Evolutionary conservation across 2,888 invertebrate genomes (phyloP).

Genomic region (Eupeodes latifasciatus): DNA sequence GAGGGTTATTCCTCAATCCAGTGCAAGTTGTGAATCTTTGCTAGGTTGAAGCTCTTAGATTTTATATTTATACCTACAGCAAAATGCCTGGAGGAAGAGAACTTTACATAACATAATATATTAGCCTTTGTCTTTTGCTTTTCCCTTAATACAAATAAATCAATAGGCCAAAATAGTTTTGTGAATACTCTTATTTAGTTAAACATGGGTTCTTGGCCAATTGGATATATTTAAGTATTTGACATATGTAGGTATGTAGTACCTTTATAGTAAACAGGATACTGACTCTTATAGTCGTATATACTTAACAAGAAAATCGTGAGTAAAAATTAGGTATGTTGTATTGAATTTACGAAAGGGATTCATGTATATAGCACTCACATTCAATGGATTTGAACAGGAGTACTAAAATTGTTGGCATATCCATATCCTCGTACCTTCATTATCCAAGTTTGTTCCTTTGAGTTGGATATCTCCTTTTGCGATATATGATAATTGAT

Average conservation of each 20-base stretch:
- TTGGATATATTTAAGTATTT: slow-evolving; percentile 29
- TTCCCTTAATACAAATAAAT: slow-evolving; percentile 29
- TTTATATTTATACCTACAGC: neutral
- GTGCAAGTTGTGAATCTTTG: neutral
- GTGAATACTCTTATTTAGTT: slow-evolving; percentile 32
- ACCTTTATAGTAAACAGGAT: too few species aligned
- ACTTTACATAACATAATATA: neutral
- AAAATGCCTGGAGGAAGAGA: neutral
- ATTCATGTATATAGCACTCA: neutral
- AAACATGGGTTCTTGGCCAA: slow-evolving; percentile 43
- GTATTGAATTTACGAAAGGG: slow-evolving; percentile 1
- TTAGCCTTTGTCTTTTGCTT: slow-evolving; percentile 18
- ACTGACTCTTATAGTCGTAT: neutral
- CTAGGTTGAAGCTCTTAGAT: neutral
- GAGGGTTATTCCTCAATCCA: neutral
- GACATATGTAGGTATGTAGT: slow-evolving; percentile 2
- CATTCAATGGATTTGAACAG: slow-evolving; percentile 7
- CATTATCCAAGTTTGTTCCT: neutral
- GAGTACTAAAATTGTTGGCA: neutral
- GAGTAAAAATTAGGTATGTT: neutral
- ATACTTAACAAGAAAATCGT: neutral
- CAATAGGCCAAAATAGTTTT: slow-evolving; percentile 40
- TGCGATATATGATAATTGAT: slow-evolving; percentile 21
- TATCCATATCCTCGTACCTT: neutral
- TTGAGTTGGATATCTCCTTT: slow-evolving; percentile 5